Evolutionary conservation across 2,113 vertebrate genomes (phyloP), one percentile per base, ranked within the genome.

Genomic region (Elachura formosa): DNA sequence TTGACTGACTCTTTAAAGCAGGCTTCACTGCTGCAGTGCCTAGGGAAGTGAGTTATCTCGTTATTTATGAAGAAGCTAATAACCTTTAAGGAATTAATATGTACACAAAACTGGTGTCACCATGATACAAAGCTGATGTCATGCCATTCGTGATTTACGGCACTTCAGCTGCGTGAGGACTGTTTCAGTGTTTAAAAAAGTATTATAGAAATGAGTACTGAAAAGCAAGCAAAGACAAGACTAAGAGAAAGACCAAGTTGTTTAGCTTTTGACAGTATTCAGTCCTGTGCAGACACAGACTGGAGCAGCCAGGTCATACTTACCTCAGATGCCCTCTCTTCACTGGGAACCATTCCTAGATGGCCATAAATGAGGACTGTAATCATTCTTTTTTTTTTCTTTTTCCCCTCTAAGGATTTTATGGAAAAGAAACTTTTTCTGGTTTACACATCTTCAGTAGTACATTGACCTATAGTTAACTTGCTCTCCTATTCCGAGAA

Each of bases 321-420:
- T 84, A 86, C 93, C 96, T 97, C 81, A 80, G 64, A 93, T 97
- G 91, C 93, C 95, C 94, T 94, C 68, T 89, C 58, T 75, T 93
- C 84, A 86, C 96, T 94, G 93, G 94, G 93, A 94, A 96, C 87
- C 83, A 88, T 96, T 96, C 84, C 83, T 96, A 95, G 92, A 90
- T 91, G 78, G 91, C 90, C 84, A 68, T 94, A 95, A 96, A 95
- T 84, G 86, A 96, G 75, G 77, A 62, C 89, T 93, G 82, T 93
- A 90, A 89, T 93, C 5, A 38, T 74, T 85, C n/a, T 81, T 68
- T 67, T 58, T 48, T 55, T 41, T 72, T 75, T 49, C 33, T 36
- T 13, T 48, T n/a, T 38, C 14, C 38, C 85, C 68, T n/a, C 51
- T n/a, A 75, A 89, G 84, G 89, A 91, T 91, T 89, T 93, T 95